Evolutionary conservation across 1,140 invertebrate genomes (phyloP), one percentile per base, ranked within the genome.

Genomic region (Homalodisca vitripennis): DNA sequence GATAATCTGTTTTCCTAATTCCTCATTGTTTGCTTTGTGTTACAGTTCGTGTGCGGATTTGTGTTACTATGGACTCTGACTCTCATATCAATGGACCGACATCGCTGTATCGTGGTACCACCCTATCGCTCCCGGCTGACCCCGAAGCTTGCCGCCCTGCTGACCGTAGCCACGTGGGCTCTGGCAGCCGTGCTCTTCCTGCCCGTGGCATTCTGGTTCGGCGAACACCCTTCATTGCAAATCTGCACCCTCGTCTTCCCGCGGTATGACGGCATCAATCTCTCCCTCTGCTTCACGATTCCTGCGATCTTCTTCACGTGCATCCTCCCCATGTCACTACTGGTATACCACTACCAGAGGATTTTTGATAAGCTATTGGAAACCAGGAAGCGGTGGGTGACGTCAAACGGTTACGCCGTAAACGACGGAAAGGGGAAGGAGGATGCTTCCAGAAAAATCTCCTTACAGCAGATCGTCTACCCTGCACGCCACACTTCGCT

Each of bases 241-340:
- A 81, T 87, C 29, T 87, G 85, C 72, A 86, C 85, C 0, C 74
- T 87, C 10, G 78, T 86, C 1, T 86, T 87, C 72, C 85, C 85
- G 2, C 78, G 77, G 60, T 80, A 77, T 26, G 77, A 80, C 13
- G 72, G 77, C 29, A 68, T 86, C 27, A 81, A 82, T 64, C 74
- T 83, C 26, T 84, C 85, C 0, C 76, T 85, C 2, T 80, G 79
- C 72, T 87, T 86, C 77, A 83, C 82, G n/a, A 77, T 85, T 51
- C 79, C 81, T 3, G 80, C 84, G 0, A 78, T 84, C 17, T 73
- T 85, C 12, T 73, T 85, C 29, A 80, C 82, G 2, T 84, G 83
- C 71, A 69, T 86, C 1, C 74, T 86, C 31, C 85, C 85, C 0
- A 85, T 87, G 81, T 75, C 76, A 0, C 77, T 86, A 6, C 74